phyloP scores from a whole-genome alignment of 2,797 vertebrate genomes.

The Varecia variegata region DNA sequence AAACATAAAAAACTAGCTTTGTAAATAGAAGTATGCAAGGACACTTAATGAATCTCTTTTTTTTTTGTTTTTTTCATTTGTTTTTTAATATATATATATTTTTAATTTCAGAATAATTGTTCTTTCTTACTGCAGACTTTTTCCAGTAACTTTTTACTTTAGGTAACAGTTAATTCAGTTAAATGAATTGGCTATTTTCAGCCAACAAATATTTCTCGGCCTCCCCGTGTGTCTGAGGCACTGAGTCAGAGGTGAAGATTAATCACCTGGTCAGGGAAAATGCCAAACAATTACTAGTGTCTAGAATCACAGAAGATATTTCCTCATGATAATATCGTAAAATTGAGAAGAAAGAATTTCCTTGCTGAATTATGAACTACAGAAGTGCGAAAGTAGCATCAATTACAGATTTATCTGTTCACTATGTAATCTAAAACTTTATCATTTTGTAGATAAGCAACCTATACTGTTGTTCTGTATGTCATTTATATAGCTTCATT shows the following conservation, averaged over 20 bases:
- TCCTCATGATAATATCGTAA: neutral
- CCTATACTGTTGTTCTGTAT: neutral
- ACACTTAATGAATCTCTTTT: constrained; percentile 12
- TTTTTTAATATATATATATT: no score
- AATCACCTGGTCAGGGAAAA: constrained; percentile 10
- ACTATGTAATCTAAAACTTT: neutral
- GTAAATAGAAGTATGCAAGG: constrained; percentile 28
- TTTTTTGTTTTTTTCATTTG: no score
- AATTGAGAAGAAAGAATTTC: neutral
- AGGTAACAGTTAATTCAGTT: constrained; percentile 46
- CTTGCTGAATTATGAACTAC: neutral
- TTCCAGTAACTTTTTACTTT: constrained; percentile 46
- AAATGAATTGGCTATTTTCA: constrained; percentile 60
- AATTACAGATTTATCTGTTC: neutral
- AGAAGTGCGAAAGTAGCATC: neutral
- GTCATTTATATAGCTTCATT: neutral
- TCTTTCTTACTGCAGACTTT: constrained; percentile 47
- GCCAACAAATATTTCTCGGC: constrained; percentile 3
- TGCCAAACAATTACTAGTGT: constrained; percentile 3
- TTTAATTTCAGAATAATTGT: constrained; percentile 23
- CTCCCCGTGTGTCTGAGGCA: neutral
- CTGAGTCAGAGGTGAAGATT: neutral
- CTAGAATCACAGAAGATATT: neutral
- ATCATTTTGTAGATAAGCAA: neutral
- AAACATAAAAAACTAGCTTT: constrained; percentile 43